Conservation (phyloP, 2,113 vertebrate species). For the Ellobius talpinus region DNA sequence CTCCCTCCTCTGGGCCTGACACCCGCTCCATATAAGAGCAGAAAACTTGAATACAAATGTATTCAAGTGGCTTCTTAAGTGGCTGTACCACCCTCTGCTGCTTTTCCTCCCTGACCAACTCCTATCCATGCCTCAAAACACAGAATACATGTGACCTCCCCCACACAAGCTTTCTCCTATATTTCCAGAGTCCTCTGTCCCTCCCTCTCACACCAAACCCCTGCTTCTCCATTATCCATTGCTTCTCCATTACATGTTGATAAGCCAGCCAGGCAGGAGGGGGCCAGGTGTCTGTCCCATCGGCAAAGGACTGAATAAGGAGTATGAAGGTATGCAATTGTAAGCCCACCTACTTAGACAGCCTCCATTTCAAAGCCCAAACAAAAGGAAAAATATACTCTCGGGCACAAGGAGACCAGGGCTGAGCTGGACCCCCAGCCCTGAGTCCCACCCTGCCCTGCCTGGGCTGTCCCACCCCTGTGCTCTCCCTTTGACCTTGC, state of each 20-base stretch:
- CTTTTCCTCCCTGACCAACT: not conserved
- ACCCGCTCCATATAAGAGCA: no score
- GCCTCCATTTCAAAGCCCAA: not conserved
- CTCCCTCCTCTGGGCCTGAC: not conserved
- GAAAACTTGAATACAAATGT: not conserved
- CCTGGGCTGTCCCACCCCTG: not conserved
- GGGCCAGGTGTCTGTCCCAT: not conserved
- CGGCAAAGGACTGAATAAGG: no score
- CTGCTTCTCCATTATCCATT: no score
- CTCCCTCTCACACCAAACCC: rapidly evolving
- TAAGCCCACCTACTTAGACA: not conserved
- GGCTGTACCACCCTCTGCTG: not conserved
- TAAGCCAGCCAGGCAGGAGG: no score
- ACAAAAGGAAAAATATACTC: not conserved
- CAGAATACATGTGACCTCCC: not conserved
- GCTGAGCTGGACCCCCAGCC: no score
- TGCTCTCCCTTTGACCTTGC: not conserved
- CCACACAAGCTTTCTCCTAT: not conserved
- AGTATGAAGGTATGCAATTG: not conserved
- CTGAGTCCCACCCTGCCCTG: not conserved
- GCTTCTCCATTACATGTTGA: no score
- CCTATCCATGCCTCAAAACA: not conserved
- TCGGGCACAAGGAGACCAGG: rapidly evolving
- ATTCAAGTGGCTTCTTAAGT: not conserved
- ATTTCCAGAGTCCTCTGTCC: not conserved